These are phyloP conservation scores for Galaxias olidus DNA, from an alignment of 2,797 vertebrate genomes.

Conservation along the genomic window DNA sequence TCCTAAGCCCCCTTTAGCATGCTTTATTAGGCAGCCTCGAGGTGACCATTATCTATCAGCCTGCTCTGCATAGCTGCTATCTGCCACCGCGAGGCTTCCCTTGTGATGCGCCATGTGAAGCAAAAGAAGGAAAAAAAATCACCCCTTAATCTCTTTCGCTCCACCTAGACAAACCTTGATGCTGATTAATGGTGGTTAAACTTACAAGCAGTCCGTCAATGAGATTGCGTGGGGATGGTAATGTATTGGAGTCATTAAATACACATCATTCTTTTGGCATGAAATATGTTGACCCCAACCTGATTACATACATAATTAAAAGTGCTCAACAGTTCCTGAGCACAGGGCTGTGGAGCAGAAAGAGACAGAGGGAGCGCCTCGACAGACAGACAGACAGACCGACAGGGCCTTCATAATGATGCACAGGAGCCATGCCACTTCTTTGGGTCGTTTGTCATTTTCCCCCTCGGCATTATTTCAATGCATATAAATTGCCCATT, in stretches of 20 bases:
- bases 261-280: slow-evolving; percentile 87
- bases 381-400: slow-evolving; percentile 67
- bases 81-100: slow-evolving; percentile 73
- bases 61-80: slow-evolving; percentile 84
- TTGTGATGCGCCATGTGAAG: slow-evolving; percentile 78
- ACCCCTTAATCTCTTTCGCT: slow-evolving; percentile 84
- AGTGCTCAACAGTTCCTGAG: slow-evolving; percentile 78
- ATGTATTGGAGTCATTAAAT: slow-evolving; percentile 89
- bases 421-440: slow-evolving; percentile 70
- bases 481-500: slow-evolving; percentile 74
- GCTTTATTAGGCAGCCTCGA: slow-evolving; percentile 98
- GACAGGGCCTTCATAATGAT: slow-evolving; percentile 77
- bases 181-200: slow-evolving; percentile 82
- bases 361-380: slow-evolving; percentile 16
- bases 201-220: slow-evolving; percentile 80
- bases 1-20: slow-evolving; percentile 93
- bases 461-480: slow-evolving; percentile 54
- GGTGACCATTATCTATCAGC: slow-evolving; percentile 96
- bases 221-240: slow-evolving; percentile 82
- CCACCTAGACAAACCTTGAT: slow-evolving; percentile 85
- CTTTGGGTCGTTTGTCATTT: slow-evolving; percentile 76
- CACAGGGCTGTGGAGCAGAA: slow-evolving; percentile 56
- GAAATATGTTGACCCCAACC: slow-evolving; percentile 88
- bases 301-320: slow-evolving; percentile 89
- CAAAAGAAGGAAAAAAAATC: slow-evolving; percentile 73